Conservation (phyloP, 2,113 vertebrate genomes). For the Notiomystis cincta region DNA sequence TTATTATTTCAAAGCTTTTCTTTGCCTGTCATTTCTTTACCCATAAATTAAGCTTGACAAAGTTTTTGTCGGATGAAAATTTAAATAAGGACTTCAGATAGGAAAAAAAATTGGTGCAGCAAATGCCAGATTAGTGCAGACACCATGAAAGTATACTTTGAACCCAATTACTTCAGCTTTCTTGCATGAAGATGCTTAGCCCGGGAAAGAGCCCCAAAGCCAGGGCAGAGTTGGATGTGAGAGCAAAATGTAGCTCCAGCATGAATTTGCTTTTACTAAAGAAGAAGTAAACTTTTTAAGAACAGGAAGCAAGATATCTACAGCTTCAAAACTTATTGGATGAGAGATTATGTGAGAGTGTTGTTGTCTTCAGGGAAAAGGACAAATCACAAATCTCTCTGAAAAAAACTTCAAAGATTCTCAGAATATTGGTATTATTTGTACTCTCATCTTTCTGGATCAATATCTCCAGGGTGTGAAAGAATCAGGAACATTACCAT, state of each 20-base stretch:
- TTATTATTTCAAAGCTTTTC: slow-evolving; percentile 21
- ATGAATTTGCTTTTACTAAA: background rate
- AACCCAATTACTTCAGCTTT: background rate
- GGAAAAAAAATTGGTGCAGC: background rate
- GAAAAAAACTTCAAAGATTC: background rate
- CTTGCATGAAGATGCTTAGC: background rate
- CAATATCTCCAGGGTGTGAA: background rate
- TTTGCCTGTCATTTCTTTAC: background rate
- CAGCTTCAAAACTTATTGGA: background rate
- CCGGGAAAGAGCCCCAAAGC: background rate
- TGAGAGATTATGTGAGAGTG: background rate
- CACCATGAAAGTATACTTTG: background rate
- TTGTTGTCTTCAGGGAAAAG: background rate
- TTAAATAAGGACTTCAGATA: background rate
- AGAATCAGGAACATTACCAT: background rate
- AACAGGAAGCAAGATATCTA: background rate
- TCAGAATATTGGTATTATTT: background rate
- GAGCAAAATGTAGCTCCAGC: background rate
- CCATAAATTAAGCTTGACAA: background rate
- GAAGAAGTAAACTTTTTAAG: background rate
- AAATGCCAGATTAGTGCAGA: background rate
- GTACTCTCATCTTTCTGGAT: background rate
- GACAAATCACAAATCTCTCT: background rate
- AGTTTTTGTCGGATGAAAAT: background rate
- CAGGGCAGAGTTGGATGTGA: background rate